Evolutionary conservation across 2,113 vertebrate genomes (phyloP), one percentile per base, ranked within the genome.

Genomic region (Hydrolagus affinis): DNA sequence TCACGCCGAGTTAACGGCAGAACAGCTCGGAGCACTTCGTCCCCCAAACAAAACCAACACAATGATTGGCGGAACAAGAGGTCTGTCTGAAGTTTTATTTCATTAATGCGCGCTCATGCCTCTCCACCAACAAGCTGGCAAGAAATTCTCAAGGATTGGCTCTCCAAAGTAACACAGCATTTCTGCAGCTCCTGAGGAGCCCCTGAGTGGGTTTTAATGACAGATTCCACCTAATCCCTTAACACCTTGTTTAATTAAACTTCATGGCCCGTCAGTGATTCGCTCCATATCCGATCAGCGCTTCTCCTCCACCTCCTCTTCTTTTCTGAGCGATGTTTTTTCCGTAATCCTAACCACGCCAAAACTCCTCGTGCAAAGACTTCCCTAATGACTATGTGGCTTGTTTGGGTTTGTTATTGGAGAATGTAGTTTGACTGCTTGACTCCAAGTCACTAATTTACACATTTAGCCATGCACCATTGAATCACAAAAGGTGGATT

Each of bases 231-330:
- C 92, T 94, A 95, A 95, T 95, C 94, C 94, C 91, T 90, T 95
- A 95, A 94, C 94, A 94, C 94, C 94, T 94, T 95, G 94, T 94
- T 94, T 95, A 95, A 95, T 95, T 94, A 95, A 94, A 95, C 93
- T 93, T 90, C 91, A 88, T 89, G 89, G 93, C 90, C 89, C 90
- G 91, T 91, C 90, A 56, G 28, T 73, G 66, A 71, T 74, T 74
- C 75, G 66, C 86, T 69, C 59, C 75, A 15, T 70, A 69, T 56
- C 66, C 30, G 32, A 28, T 60, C 25, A 23, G n/a, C 60, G 10
- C 8, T 21, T 57, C 12, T 62, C 56, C 30, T 19, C n/a, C 21
- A 14, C 60, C 64, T 32, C 64, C 23, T 19, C 56, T 23, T 25
- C 72, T 85, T 23, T 56, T 70, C 69, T 68, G 57, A 72, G 56